Conservation (phyloP, 2,888 invertebrate species). For the Lamproptera curius region DNA sequence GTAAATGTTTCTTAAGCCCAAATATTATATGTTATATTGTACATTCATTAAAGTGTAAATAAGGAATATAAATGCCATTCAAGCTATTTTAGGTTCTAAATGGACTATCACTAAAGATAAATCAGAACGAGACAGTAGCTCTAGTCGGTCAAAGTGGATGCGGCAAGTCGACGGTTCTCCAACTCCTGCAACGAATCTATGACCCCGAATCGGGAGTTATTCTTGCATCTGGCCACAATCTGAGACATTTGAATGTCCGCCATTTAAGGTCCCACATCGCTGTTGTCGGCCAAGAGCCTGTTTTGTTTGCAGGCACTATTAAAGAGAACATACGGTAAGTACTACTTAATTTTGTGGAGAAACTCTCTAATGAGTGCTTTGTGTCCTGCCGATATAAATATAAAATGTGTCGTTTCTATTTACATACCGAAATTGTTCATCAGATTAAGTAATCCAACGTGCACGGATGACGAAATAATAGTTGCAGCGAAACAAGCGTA, state of each 20-base stretch:
- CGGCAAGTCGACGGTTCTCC: conserved; percentile 89
- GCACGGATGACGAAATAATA: conserved; percentile 82
- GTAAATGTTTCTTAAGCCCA: background rate
- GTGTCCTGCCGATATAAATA: no score
- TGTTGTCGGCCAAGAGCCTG: conserved; percentile 93
- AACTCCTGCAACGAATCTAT: conserved; percentile 86
- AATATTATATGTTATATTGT: background rate
- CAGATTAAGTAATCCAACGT: conserved; percentile 84
- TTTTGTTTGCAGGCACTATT: conserved; percentile 89
- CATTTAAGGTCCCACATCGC: conserved; percentile 88
- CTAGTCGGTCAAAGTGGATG: conserved; percentile 88
- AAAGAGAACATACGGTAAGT: conserved; percentile 82
- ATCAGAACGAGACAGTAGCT: conserved; percentile 83
- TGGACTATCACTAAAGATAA: conserved; percentile 80
- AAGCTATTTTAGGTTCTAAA: conserved; percentile 79
- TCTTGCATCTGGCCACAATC: conserved; percentile 79
- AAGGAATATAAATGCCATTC: no score
- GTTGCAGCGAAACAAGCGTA: conserved; percentile 85
- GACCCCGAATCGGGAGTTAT: conserved; percentile 80
- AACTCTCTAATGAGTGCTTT: no score
- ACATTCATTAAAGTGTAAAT: background rate
- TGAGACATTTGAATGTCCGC: conserved; percentile 83
- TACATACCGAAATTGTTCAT: conserved; percentile 24
- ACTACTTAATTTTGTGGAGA: background rate
- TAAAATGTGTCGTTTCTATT: no score